These are phyloP conservation scores for Dimorphilus gyrociliatus DNA, from an alignment of 2,888 invertebrate genomes.

Conservation along the genomic window DNA sequence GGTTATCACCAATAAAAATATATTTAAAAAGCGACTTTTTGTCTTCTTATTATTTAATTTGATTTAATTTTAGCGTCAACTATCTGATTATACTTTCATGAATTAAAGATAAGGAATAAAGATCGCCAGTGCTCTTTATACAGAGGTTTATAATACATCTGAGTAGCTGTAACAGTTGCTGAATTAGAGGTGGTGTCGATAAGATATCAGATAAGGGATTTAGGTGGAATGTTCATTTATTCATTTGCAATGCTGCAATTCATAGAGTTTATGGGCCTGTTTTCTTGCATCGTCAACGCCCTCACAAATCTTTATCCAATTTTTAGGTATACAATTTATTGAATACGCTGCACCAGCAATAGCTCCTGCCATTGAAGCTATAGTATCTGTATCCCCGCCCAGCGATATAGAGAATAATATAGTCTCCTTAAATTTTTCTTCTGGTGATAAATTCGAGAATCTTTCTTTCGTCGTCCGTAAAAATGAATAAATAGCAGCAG, in stretches of 20 bases:
- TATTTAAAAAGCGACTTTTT: no score
- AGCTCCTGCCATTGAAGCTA: constrained; percentile 56
- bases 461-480: constrained; percentile 34
- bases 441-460: constrained; percentile 10
- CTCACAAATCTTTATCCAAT: constrained; percentile 48
- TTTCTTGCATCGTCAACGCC: constrained; percentile 41
- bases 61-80: no score
- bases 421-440: constrained; percentile 47
- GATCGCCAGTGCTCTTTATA: no score
- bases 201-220: no score
- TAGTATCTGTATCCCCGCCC: constrained; percentile 62
- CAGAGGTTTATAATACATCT: no score
- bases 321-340: constrained; percentile 42
- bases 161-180: no score
- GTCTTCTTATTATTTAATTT: no score
- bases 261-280: constrained; percentile 40
- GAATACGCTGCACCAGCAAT: constrained; percentile 52
- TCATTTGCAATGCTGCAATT: background rate
- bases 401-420: constrained; percentile 53
- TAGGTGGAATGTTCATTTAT: no score
- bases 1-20: no score
- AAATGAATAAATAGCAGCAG: constrained; percentile 55
- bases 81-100: no score
- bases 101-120: no score
- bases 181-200: no score